Conservation (phyloP, 1,140 invertebrate species). For the Dreissena rostriformis region DNA sequence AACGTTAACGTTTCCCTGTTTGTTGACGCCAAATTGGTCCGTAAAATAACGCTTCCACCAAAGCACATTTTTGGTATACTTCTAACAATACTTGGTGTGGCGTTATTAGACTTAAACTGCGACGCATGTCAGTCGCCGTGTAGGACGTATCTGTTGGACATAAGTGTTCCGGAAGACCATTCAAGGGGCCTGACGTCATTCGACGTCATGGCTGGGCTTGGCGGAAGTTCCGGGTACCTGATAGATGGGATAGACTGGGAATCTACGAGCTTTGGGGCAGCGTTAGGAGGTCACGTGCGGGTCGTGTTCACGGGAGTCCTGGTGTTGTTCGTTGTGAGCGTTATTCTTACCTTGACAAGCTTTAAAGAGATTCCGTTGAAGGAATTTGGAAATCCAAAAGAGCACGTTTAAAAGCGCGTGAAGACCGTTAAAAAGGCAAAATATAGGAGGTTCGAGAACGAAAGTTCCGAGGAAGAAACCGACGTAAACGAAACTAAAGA, state of each 20-base stretch:
- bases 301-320: constrained; percentile 85
- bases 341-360: constrained; percentile 73
- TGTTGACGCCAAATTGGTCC: constrained; percentile 7
- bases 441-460: constrained; percentile 77
- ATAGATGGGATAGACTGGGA: constrained; percentile 96
- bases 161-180: constrained; percentile 96
- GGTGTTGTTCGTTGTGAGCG: constrained; percentile 70
- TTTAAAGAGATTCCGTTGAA: constrained; percentile 76
- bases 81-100: constrained; percentile 96
- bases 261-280: constrained; percentile 87
- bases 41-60: constrained; percentile 46
- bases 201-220: constrained; percentile 97
- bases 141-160: constrained; percentile 95
- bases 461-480: constrained; percentile 65
- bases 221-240: constrained; percentile 96
- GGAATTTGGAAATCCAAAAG: constrained; percentile 61
- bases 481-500: constrained; percentile 28
- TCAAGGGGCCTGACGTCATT: constrained; percentile 96
- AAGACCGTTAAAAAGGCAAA: constrained; percentile 78
- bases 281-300: constrained; percentile 90
- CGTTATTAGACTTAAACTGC: constrained; percentile 96
- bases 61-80: constrained; percentile 83
- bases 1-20: neutral
- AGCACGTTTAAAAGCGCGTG: constrained; percentile 69
- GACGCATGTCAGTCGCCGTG: constrained; percentile 96